phyloP scores from a whole-genome alignment of 2,113 vertebrate species.

The Cricetomys ansorgei region DNA sequence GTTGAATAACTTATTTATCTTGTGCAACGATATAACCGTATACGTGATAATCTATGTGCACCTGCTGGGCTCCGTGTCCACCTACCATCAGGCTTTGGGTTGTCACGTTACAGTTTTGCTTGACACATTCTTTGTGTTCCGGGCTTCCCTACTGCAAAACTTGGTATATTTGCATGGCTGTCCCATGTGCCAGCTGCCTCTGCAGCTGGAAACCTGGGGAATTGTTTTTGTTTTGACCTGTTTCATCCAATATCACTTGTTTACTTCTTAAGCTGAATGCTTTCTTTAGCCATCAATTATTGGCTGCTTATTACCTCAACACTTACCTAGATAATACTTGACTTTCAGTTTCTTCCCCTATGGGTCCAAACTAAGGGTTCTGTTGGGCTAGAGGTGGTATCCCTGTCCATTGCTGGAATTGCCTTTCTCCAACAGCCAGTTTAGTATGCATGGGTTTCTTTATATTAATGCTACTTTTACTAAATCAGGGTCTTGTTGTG shows the following conservation, averaged over 20 bases:
- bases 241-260: not conserved
- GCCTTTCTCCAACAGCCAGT: not conserved
- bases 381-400: not conserved
- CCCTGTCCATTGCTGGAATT: not conserved
- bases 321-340: not conserved
- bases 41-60: fast-evolving
- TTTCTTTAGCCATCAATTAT: not conserved
- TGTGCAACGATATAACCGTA: not conserved
- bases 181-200: not conserved
- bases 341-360: not conserved
- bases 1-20: not conserved
- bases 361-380: not conserved
- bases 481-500: not conserved
- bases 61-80: not conserved
- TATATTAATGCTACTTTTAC: not conserved
- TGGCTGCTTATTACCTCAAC: not conserved
- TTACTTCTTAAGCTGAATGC: not conserved
- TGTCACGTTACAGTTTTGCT: not conserved
- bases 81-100: fast-evolving
- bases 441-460: not conserved
- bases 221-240: not conserved
- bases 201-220: not conserved
- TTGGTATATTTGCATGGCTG: not conserved
- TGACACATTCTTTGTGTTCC: not conserved
- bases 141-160: not conserved